A percentile compares a stretch with the other conserved stretches of the same genome.
phyloP scores from a whole-genome alignment of 2,888 invertebrate genomes.

The Lasius platythorax region DNA sequence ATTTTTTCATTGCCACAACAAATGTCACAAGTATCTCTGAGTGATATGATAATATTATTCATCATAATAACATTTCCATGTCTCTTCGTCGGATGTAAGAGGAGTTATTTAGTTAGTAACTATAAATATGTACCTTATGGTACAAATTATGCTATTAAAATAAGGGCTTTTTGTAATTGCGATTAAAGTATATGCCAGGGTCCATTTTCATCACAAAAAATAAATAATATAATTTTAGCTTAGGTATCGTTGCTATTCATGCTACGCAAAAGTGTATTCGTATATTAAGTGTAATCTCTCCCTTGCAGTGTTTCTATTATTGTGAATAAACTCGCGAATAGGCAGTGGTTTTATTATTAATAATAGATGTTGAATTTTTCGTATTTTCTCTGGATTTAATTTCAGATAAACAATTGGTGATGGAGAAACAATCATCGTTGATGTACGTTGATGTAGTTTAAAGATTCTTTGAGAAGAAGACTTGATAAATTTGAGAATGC shows the following conservation, averaged over 20 bases:
- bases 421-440: too few relatives aligned
- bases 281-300: too few relatives aligned
- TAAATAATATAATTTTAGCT: constrained; percentile 31
- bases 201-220: constrained; percentile 65
- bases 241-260: background rate
- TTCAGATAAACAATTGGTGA: too few relatives aligned
- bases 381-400: too few relatives aligned
- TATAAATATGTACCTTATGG: constrained; percentile 62
- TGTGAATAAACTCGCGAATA: too few relatives aligned
- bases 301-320: too few relatives aligned
- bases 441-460: too few relatives aligned
- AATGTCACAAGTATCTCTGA: constrained; percentile 86
- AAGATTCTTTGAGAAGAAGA: too few relatives aligned
- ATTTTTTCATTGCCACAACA: constrained; percentile 86
- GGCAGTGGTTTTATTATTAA: too few relatives aligned
- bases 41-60: constrained; percentile 74
- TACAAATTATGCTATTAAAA: constrained; percentile 67
- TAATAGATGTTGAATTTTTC: too few relatives aligned
- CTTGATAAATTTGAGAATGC: too few relatives aligned
- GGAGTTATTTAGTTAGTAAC: constrained; percentile 63
- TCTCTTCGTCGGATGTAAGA: constrained; percentile 56
- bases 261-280: background rate
- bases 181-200: constrained; percentile 65
- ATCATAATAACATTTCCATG: constrained; percentile 61
- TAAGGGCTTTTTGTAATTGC: constrained; percentile 70